Evolutionary conservation across 2,888 invertebrate species (phyloP).

Genomic region (Sthenelais limicola): DNA sequence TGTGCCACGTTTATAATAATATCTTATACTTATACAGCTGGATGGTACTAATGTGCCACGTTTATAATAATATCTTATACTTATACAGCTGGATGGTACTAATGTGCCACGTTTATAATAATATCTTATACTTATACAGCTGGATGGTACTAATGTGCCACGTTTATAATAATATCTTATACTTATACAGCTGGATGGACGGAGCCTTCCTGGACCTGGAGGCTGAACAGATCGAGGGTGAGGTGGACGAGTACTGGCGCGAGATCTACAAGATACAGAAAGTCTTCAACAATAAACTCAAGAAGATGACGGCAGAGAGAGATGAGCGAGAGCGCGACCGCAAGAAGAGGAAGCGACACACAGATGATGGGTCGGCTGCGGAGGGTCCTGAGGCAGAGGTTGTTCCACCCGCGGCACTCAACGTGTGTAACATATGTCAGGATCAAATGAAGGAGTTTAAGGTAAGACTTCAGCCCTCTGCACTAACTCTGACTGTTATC

Average conservation of each 20-base stretch:
- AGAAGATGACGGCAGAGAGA: conserved; percentile 69
- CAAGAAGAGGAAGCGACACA: conserved; percentile 79
- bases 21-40: too few species aligned
- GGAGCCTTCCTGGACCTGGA: conserved; percentile 92
- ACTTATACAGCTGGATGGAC: conserved; percentile 83
- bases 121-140: too few species aligned
- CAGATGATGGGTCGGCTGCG: conserved; percentile 77
- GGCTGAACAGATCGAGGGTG: conserved; percentile 83
- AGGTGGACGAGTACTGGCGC: conserved; percentile 82
- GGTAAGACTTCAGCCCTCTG: conserved; percentile 67
- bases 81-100: too few species aligned
- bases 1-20: too few species aligned
- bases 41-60: too few species aligned
- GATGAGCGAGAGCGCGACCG: conserved; percentile 68
- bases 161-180: too few species aligned
- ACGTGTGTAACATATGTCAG: conserved; percentile 65
- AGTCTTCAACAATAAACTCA: conserved; percentile 72
- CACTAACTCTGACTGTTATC: too few species aligned
- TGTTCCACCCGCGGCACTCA: conserved; percentile 75
- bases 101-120: too few species aligned
- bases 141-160: too few species aligned
- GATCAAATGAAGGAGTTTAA: conserved; percentile 76
- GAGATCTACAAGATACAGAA: conserved; percentile 87
- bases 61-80: too few species aligned
- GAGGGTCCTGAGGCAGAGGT: conserved; percentile 73